Evolutionary conservation across 2,113 vertebrate genomes (phyloP), one percentile per base, ranked within the genome.

Genomic region (Syngnathus floridae): DNA sequence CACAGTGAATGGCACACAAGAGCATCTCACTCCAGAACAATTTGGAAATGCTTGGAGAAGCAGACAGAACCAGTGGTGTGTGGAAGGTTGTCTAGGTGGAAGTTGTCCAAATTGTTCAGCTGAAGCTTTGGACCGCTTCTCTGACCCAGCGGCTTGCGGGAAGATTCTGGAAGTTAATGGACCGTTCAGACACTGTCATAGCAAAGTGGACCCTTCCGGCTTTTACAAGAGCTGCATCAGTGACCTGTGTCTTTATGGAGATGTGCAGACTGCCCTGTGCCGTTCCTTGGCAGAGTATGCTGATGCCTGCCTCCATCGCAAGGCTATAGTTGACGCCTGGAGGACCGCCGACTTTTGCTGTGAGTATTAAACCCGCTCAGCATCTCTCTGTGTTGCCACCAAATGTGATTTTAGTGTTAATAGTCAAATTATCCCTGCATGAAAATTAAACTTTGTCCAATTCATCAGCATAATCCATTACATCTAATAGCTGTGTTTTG

Each of bases 131-230:
- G 19, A 11, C 62, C 38, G 2, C 51, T 74, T 71, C 63, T 74
- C 61, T 69, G 75, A 81, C 65, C 65, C 66, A 1, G 19, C 64
- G 37, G 66, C 43, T 41, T 84, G 80, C 8, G 64, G 71, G 52
- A 71, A 73, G 65, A 79, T 89, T 65, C 66, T 79, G 5, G 43
- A 82, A 70, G 67, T 72, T 74, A 81, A 82, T 71, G 87, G 84
- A 73, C 71, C 87, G 61, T 89, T 88, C 72, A 67, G 67, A 68
- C 71, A 79, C 26, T 86, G 87, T 72, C 86, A 84, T 69, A 69
- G 75, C 67, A 65, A 79, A 69, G 76, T 84, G 74, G 73, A 87
- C 62, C 70, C 84, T 37, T 71, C 61, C n/a, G 69, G 77, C 72
- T 86, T 84, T 76, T 75, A 85, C 74, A 78, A 74, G 63, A 19